Evolutionary conservation across 2,797 vertebrate genomes (phyloP), one percentile per base, ranked within the genome.

Genomic region (Gadopsis bispinosus): DNA sequence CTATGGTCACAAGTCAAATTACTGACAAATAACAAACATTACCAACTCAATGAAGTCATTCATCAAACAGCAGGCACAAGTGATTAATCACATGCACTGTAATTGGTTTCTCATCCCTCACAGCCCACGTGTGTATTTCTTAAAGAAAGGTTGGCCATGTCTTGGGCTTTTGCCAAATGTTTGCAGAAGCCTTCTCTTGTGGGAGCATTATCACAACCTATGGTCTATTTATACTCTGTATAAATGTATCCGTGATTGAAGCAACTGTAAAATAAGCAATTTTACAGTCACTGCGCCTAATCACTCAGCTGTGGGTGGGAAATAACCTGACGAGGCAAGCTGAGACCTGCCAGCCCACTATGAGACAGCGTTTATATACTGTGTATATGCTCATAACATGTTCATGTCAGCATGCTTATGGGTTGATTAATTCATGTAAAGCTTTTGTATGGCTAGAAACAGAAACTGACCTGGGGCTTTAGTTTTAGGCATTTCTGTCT

Each of bases 231-330:
- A 93, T 92, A 93, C 92, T 73, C 81, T n/a, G n/a, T n/a, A n/a
- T n/a, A n/a, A n/a, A n/a, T 78, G 58, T 90, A 88, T 91, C 89
- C 83, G 51, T 92, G 92, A 94, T 93, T 91, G 91, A 93, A 93
- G 91, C 90, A 91, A 83, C 91, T 93, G 91, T 91, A 94, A 93
- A 94, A 95, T 90, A 92, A 91, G 90, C 93, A 95, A 95, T 95
- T 96, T 95, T 93, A 94, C 89, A 94, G 91, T 84, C 76, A 69
- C 77, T 93, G 90, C 80, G 61, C 81, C 87, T 90, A 92, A 94
- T 95, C 93, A 94, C 85, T 94, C 89, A 92, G 73, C 91, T 91
- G 92, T 93, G 88, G 85, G 89, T 81, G 84, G 92, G 87, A 91
- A 91, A 94, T 91, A 94, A 94, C 90, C 83, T 86, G 87, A 91